phyloP scores from a whole-genome alignment of 2,113 vertebrate species.

The Tachysurus vachellii region DNA sequence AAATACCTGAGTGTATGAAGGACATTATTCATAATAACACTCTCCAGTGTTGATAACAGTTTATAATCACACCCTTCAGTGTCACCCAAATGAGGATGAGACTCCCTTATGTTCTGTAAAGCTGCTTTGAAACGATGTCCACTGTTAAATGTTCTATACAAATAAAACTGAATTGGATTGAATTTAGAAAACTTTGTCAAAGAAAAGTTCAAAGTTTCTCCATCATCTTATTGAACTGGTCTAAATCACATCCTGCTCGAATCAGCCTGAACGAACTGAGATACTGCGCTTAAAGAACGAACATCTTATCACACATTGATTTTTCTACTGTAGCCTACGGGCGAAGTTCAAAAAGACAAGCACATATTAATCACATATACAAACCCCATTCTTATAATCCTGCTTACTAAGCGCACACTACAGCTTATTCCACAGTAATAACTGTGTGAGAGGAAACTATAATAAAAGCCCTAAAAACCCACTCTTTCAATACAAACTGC shows the following conservation, averaged over 20 bases:
- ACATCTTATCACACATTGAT: background rate
- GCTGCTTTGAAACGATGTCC: too few relatives aligned
- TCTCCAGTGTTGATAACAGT: too few relatives aligned
- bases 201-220: background rate
- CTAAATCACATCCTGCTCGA: background rate
- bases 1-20: too few relatives aligned
- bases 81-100: too few relatives aligned
- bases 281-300: background rate
- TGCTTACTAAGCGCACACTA: background rate
- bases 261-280: background rate
- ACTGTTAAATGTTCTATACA: too few relatives aligned
- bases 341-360: background rate
- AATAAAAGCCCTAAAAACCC: background rate
- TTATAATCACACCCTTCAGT: too few relatives aligned
- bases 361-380: background rate
- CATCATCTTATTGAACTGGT: background rate
- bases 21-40: too few relatives aligned
- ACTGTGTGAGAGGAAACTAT: background rate
- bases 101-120: too few relatives aligned
- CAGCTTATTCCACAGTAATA: slow-evolving; percentile 15
- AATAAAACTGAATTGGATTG: too few relatives aligned
- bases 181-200: background rate
- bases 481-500: background rate
- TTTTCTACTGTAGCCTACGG: background rate
- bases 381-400: background rate